A percentile compares a stretch with the other conserved stretches of the same genome.
Evolutionary conservation across 2,113 vertebrate genomes (phyloP).

Genomic region (Procapra przewalskii): DNA sequence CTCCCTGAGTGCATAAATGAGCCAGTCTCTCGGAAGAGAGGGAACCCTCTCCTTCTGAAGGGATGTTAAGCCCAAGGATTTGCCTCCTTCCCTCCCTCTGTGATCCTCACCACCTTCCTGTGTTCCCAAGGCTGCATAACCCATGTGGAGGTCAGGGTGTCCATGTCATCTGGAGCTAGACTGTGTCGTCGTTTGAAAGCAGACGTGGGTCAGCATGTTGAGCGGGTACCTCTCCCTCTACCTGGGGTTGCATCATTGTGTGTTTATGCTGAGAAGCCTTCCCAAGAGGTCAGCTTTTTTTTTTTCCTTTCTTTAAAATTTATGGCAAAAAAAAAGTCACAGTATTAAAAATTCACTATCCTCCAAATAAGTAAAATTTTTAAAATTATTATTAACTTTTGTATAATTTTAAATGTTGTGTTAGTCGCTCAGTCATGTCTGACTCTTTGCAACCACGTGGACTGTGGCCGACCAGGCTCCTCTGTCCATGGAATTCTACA

Average conservation of each 20-base stretch:
- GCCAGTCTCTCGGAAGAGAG: neutral
- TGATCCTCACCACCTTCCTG: neutral
- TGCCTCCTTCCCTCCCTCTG: neutral
- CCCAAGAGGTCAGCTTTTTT: neutral
- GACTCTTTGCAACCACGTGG: neutral
- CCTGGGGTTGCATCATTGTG: no score
- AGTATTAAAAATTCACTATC: neutral
- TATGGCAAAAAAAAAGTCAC: neutral
- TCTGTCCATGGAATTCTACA: neutral
- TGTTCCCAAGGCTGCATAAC: neutral
- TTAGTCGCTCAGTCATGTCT: neutral
- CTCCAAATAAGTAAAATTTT: neutral
- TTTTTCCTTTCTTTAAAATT: neutral
- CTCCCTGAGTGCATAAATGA: conserved; percentile 33
- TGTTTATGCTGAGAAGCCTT: neutral
- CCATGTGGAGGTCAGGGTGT: neutral
- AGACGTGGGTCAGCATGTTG: neutral
- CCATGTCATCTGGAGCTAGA: neutral
- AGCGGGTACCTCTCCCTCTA: neutral
- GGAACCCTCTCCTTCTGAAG: neutral
- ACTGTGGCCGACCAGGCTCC: neutral
- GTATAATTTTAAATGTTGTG: neutral
- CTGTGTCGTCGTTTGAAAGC: neutral
- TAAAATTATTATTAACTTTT: neutral
- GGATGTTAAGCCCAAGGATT: neutral